Percentiles rank a stretch among this genome's conserved stretches.
phyloP scores from a whole-genome alignment of 2,888 invertebrate genomes.

The Penaeus monodon region DNA sequence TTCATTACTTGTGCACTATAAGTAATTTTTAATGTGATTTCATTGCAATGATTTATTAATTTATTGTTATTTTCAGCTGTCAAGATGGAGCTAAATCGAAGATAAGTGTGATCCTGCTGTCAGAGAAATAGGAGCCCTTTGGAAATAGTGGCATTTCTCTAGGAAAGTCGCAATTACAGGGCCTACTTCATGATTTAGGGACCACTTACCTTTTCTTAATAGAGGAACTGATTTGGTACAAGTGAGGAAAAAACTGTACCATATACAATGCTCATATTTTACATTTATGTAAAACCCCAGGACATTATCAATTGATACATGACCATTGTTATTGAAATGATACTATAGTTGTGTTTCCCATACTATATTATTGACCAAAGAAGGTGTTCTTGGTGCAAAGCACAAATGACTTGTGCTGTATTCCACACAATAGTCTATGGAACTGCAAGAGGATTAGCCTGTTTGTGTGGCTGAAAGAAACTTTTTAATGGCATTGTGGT shows the following conservation, averaged over 20 bases:
- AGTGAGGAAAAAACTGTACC: slow-evolving; percentile 5
- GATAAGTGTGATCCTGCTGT: slow-evolving; percentile 57
- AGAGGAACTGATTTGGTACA: slow-evolving; percentile 5
- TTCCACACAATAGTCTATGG: not conserved
- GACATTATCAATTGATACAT: slow-evolving; percentile 5
- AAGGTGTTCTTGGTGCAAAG: slow-evolving; percentile 43
- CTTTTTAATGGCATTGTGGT: too few relatives aligned
- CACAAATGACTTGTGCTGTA: slow-evolving; percentile 23
- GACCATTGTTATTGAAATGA: slow-evolving; percentile 24
- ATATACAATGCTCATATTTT: slow-evolving; percentile 37
- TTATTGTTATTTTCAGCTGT: slow-evolving; percentile 58
- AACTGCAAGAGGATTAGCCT: too few relatives aligned
- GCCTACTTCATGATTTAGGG: slow-evolving; percentile 52
- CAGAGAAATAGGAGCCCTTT: not conserved
- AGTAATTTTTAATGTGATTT: not conserved
- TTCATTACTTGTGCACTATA: too few relatives aligned
- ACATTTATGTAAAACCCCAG: not conserved
- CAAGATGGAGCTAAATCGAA: slow-evolving; percentile 65
- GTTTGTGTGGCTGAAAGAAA: too few relatives aligned
- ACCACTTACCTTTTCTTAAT: slow-evolving; percentile 44
- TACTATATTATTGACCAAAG: slow-evolving; percentile 26
- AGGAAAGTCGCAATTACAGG: slow-evolving; percentile 30
- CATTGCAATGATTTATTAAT: not conserved
- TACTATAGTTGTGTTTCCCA: slow-evolving; percentile 4
- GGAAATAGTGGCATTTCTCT: slow-evolving; percentile 18